Evolutionary conservation across 2,113 vertebrate species (phyloP).

Genomic region (Grus americana): DNA sequence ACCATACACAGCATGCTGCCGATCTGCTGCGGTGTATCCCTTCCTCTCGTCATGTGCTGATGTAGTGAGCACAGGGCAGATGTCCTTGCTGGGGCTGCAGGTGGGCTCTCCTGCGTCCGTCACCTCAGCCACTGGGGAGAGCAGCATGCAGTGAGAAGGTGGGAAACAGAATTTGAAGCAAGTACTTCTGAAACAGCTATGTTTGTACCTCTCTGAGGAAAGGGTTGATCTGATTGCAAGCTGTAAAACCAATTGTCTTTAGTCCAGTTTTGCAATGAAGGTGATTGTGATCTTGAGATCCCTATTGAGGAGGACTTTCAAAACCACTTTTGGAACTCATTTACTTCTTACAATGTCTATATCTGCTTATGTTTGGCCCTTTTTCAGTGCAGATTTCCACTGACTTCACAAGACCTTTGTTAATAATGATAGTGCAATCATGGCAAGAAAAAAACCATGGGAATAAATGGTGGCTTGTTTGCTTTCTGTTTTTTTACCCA

Average conservation of each 20-base stretch:
- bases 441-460: not conserved
- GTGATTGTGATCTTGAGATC: not conserved
- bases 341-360: not conserved
- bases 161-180: not conserved
- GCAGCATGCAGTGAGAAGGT: accelerated
- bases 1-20: accelerated
- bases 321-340: not conserved
- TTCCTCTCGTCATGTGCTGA: accelerated
- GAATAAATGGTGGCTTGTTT: not conserved
- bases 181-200: not conserved
- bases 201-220: not conserved
- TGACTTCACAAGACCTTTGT: not conserved
- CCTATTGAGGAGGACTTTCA: not conserved
- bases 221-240: not conserved
- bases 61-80: not conserved
- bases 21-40: not conserved
- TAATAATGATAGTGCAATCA: not conserved
- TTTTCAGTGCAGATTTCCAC: not conserved
- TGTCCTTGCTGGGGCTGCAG: not conserved
- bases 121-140: not conserved
- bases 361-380: not conserved
- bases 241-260: not conserved
- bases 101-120: not conserved
- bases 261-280: not conserved
- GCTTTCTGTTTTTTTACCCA: not conserved